Evolutionary conservation across 1,140 invertebrate genomes (phyloP), one percentile per base, ranked within the genome.

Genomic region (Meloidogyne floridensis): DNA sequence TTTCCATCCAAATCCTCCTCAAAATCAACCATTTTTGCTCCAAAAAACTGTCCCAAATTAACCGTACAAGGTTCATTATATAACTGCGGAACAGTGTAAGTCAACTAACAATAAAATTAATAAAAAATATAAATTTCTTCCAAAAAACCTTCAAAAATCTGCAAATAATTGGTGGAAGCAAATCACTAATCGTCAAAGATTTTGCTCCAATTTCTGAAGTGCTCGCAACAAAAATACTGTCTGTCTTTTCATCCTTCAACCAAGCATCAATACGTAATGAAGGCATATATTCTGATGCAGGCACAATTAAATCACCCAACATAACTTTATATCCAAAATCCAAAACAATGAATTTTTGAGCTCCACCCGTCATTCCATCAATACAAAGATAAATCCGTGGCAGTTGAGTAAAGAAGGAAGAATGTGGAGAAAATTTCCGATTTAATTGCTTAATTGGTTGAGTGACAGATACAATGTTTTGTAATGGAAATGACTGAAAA

Each of bases 301-400:
- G 95, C 84, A 97, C 94, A 84, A 95, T 92, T 81, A 97, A 91
- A 90, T 97, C 96, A 0, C 95, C 96, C 6, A 97, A 92, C 0
- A 95, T 90, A 72, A 96, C 91, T 2, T 94, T 93, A 82, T 94
- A 93, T 32, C 95, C 95, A 91, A 97, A 96, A 91, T 97, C 95
- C 13, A 97, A 91, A 10, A 95, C 94, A 72, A 96, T 77, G 4
- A 80, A 80, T 3, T 80, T 80, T 32, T 54, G 71, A 69, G 79
- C 75, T 77, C 73, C 73, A 0, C 1, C 79, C 1, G 79, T 80
- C 79, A 80, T 80, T n/a, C 79, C 8, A 32, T 80, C 79, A 54
- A 54, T 54, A 11, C 2, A 32, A 18, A 80, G 65, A 42, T 0
- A 47, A 80, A 15, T 51, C 0, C 11, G 56, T 3, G 11, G 70